Percentiles rank a stretch among this genome's conserved stretches.
These are phyloP conservation scores for Haliaeetus leucogaster DNA, from an alignment of 2,113 vertebrate species.

Conservation along the genomic window DNA sequence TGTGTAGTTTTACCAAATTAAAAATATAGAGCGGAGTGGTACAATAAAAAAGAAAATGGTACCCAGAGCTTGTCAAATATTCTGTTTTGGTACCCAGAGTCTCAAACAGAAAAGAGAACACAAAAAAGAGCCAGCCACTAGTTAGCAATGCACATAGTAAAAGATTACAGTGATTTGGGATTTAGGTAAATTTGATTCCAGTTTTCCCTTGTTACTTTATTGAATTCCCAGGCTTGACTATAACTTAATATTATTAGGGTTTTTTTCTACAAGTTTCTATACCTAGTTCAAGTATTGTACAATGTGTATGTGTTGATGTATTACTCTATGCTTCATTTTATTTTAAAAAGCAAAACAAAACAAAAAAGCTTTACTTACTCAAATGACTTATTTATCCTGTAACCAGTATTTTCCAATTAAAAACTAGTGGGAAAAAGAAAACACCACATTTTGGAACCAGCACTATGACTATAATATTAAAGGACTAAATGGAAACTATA, in stretches of 20 bases:
- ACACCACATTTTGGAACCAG: not conserved
- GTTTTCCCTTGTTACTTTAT: not conserved
- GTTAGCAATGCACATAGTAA: not conserved
- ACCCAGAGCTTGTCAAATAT: not conserved
- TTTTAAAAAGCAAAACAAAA: not conserved
- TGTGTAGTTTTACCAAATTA: not conserved
- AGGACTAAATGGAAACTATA: not conserved
- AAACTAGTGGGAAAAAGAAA: not conserved
- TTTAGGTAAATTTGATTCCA: not conserved
- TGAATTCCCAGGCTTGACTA: not conserved
- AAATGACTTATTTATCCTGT: not conserved
- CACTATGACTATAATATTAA: not conserved
- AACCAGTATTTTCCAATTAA: not conserved
- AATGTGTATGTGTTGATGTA: not conserved
- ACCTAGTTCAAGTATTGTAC: not conserved
- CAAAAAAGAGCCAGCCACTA: not conserved
- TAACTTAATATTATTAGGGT: not conserved
- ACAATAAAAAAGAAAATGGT: not conserved
- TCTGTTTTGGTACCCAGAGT: not conserved
- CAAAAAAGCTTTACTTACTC: not conserved
- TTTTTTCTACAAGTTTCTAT: not conserved
- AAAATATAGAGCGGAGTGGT: not conserved
- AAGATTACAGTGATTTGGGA: not conserved
- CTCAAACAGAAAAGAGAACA: not conserved
- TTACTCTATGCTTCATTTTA: not conserved